Evolutionary conservation across 2,113 vertebrate genomes (phyloP).

Genomic region (Mirounga angustirostris): DNA sequence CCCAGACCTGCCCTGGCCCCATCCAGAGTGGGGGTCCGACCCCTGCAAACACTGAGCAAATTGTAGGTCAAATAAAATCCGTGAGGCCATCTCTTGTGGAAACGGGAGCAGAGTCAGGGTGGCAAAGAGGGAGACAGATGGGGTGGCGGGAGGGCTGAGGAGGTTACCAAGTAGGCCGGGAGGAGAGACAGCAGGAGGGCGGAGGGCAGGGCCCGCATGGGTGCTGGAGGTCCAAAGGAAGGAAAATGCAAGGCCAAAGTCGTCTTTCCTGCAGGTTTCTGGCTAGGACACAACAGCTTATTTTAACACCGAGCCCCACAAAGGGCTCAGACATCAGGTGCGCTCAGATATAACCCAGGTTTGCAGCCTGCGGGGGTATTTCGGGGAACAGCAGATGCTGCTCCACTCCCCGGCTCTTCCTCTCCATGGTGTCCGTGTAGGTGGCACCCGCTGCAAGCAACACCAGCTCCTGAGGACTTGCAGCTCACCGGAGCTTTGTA

Average conservation of each 20-base stretch:
- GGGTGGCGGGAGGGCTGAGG: rapidly evolving
- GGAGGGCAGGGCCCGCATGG: not conserved
- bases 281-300: no score
- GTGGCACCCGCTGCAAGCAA: rapidly evolving
- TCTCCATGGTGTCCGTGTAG: not conserved
- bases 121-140: rapidly evolving
- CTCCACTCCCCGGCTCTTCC: not conserved
- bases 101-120: not conserved
- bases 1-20: not conserved
- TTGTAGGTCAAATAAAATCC: not conserved
- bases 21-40: not conserved
- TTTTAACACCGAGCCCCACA: not conserved
- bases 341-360: not conserved
- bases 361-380: not conserved
- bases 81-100: not conserved
- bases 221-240: rapidly evolving
- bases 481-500: not conserved
- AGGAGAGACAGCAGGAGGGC: no score
- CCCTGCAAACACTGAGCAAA: not conserved
- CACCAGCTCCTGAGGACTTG: not conserved
- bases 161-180: not conserved
- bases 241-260: not conserved
- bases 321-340: not conserved
- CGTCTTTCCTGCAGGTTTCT: no score
- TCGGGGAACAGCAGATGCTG: not conserved